These are phyloP conservation scores for Temnothorax longispinosus DNA, from an alignment of 1,140 invertebrate species.

Conservation along the genomic window DNA sequence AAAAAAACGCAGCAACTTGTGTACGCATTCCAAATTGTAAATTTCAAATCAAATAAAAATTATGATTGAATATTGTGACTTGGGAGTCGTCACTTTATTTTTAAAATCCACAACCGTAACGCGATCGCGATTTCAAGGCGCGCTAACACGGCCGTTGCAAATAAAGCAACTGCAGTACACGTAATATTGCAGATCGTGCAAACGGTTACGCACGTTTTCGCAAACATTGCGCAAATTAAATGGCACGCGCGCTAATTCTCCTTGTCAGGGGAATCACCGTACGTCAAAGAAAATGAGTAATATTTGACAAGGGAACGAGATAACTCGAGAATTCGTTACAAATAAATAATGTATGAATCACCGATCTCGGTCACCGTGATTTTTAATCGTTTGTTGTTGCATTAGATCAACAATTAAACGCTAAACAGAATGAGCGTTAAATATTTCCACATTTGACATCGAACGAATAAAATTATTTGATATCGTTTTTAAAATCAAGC, in stretches of 20 bases:
- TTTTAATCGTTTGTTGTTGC: constrained; percentile 4
- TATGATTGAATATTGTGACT: background rate
- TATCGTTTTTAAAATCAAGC: background rate
- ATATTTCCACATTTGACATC: background rate
- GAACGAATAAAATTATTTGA: background rate
- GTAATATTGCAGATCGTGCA: background rate
- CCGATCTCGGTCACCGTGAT: background rate
- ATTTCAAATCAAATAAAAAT: background rate
- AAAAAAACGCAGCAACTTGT: background rate
- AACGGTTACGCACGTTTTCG: background rate
- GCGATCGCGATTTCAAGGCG: background rate
- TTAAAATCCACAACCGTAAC: background rate
- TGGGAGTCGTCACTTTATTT: background rate
- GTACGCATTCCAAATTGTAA: background rate
- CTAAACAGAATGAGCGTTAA: background rate
- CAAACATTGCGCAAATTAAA: constrained; percentile 31
- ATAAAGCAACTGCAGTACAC: background rate
- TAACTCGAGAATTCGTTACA: background rate
- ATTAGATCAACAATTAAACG: background rate
- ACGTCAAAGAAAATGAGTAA: background rate
- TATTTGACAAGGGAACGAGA: background rate
- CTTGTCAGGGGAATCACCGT: background rate
- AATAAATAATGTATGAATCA: background rate
- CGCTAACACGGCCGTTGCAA: background rate
- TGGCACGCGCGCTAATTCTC: constrained; percentile 32